Conservation (phyloP, 2,113 vertebrate species). For the Pygoscelis adeliae region DNA sequence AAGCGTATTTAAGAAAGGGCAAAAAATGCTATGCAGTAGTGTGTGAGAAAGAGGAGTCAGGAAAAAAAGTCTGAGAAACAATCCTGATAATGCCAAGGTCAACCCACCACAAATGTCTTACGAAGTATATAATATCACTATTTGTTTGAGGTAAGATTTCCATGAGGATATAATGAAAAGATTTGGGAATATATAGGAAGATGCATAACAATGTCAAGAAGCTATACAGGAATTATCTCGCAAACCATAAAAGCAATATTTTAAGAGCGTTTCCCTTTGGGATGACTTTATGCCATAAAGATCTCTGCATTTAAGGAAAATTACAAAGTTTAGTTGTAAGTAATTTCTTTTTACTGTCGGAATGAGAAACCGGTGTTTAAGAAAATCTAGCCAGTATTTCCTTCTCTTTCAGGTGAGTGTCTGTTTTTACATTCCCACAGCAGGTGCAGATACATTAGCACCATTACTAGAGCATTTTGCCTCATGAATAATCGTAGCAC, state of each 20-base stretch:
- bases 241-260: neutral
- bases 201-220: neutral
- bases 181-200: neutral
- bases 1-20: rapidly evolving
- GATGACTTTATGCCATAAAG: neutral
- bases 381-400: neutral
- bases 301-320: neutral
- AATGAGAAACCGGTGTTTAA: neutral
- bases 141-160: neutral
- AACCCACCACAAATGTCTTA: neutral
- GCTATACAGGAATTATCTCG: neutral
- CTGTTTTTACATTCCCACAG: neutral
- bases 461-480: neutral
- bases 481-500: neutral
- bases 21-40: neutral
- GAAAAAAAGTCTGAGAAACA: neutral
- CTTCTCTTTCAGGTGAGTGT: neutral
- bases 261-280: neutral
- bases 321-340: neutral
- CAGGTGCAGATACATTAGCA: neutral
- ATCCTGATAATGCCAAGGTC: neutral
- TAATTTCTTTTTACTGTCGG: neutral
- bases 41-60: rapidly evolving
- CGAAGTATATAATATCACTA: neutral
- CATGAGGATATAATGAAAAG: neutral